Evolutionary conservation across 2,797 vertebrate genomes (phyloP), one percentile per base, ranked within the genome.

Genomic region (Geotrypetes seraphini): DNA sequence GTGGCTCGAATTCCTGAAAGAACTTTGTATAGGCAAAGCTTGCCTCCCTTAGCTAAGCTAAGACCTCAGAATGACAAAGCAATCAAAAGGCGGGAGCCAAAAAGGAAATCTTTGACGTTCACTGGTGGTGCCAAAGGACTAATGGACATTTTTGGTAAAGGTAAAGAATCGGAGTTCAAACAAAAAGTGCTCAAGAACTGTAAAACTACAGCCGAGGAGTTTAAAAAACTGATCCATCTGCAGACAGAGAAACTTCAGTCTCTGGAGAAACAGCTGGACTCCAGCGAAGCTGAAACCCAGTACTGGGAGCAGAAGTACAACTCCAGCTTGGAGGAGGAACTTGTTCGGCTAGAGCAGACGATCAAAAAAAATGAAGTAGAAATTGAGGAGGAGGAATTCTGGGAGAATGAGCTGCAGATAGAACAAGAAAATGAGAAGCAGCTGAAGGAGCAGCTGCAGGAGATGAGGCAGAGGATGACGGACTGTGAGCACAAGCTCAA

Each of bases 301-400:
- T 77, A 57, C 47, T 91, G 87, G 84, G 87, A 84, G 6, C 85
- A 89, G 20, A 85, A 78, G 47, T 57, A 73, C 20, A 77, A 53
- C 5, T 70, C 66, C 11, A 75, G 60, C 42, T 47, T 91, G 36
- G 81, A 84, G 10, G 91, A 97, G 17, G 94, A 99, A 57, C 88
- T 97, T 17, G 47, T 85, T 22, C 82, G 76, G 39, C 69, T 97
- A 21, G 95, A 98, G 68, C 91, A 92, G 55, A 87, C 88, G 58
- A 82, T 96, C 69, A 90, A 88, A 60, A 84, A 88, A 51, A 96
- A 91, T 0, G 87, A 91, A 28, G 88, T 93, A 18, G 95, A 97
- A 76, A 96, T 97, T 5, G 92, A 95, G 52, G 96, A 97, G 53
- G 93, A 97, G 44, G 95, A 97, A 53, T 97, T 99, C 63, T 99